Evolutionary conservation across 2,888 invertebrate species (phyloP).

Genomic region (Polyommatus iphigenia): DNA sequence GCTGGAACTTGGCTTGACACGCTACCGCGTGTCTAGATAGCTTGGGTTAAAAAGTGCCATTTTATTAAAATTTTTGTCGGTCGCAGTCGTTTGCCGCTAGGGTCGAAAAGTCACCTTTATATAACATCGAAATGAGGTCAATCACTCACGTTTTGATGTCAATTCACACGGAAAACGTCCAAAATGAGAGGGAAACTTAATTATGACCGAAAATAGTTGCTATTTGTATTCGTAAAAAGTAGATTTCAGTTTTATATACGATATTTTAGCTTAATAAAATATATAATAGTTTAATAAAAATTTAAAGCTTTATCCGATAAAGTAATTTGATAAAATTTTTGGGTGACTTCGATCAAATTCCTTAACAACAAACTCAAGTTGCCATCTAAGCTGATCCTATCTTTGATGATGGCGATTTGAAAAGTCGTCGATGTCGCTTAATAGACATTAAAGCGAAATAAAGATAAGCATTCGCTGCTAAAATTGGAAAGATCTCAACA

Average conservation of each 20-base stretch:
- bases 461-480: conserved; percentile 2
- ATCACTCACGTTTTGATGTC: background rate
- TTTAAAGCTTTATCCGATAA: background rate
- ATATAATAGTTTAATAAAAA: too few species aligned
- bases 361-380: background rate
- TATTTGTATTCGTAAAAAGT: background rate
- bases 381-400: conserved; percentile 12
- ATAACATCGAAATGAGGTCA: background rate
- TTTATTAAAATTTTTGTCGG: too few species aligned
- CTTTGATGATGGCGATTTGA: conserved; percentile 5
- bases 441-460: conserved; percentile 6
- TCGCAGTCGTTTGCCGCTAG: too few species aligned
- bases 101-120: too few species aligned
- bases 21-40: too few species aligned
- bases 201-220: background rate
- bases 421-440: conserved; percentile 3
- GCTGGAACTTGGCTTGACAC: too few species aligned
- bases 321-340: background rate
- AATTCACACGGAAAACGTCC: background rate
- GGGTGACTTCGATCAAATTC: background rate
- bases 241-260: background rate
- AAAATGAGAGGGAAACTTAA: background rate
- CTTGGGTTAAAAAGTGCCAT: too few species aligned
- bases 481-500: conserved; percentile 6
- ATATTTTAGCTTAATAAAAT: too few species aligned